Conservation (phyloP, 2,888 invertebrate genomes). For the Seira musarum region DNA sequence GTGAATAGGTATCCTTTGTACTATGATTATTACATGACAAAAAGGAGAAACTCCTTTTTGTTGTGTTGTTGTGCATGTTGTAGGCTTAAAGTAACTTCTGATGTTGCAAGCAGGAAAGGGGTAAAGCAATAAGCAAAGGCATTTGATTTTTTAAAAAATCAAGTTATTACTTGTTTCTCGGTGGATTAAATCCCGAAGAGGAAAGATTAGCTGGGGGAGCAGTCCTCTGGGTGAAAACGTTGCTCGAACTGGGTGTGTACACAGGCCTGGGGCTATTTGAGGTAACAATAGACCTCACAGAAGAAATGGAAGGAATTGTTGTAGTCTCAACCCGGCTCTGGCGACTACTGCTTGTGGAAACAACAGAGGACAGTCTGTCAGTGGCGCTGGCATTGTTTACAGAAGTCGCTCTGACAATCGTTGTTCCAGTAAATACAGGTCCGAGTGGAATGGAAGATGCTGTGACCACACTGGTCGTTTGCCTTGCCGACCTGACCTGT, state of each 20-base stretch:
- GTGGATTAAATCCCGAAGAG: neutral
- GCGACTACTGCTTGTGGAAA: slow-evolving; percentile 36
- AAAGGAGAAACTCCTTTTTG: too few species aligned
- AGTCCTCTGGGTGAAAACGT: slow-evolving; percentile 26
- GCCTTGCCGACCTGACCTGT: slow-evolving; percentile 51
- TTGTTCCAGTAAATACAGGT: slow-evolving; percentile 41
- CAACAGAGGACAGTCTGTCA: neutral
- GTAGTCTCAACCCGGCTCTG: slow-evolving; percentile 33
- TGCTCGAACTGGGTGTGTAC: slow-evolving; percentile 46
- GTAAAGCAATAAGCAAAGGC: too few species aligned
- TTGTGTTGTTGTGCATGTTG: too few species aligned
- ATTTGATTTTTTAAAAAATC: neutral
- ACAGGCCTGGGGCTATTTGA: slow-evolving; percentile 37
- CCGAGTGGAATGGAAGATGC: slow-evolving; percentile 33
- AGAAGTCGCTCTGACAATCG: slow-evolving; percentile 6
- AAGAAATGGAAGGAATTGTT: slow-evolving; percentile 50
- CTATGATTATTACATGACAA: too few species aligned
- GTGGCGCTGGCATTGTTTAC: neutral
- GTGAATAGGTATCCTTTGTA: too few species aligned
- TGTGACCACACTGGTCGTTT: slow-evolving; percentile 28
- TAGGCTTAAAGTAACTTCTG: too few species aligned
- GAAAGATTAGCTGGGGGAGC: slow-evolving; percentile 7
- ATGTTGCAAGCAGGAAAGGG: too few species aligned
- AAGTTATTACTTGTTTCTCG: slow-evolving; percentile 50
- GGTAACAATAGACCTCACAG: slow-evolving; percentile 45